Evolutionary conservation across 2,113 vertebrate genomes (phyloP), one percentile per base, ranked within the genome.

Genomic region (Nannobrachium achirus): DNA sequence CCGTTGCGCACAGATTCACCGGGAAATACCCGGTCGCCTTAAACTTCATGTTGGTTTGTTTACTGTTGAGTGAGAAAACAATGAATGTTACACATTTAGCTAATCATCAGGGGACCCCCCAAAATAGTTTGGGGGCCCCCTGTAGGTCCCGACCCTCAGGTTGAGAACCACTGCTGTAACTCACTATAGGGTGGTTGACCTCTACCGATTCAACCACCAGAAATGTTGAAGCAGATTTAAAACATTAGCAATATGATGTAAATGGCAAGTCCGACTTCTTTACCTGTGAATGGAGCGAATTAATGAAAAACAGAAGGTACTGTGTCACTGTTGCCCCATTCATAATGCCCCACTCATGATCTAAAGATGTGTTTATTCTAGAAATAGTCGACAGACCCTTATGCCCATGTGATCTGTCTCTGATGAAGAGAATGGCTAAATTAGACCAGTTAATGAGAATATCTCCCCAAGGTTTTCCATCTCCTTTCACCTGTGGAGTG

Each of bases 111-210:
- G n/a, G n/a, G n/a, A n/a, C n/a, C n/a, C n/a, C n/a, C n/a, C n/a
- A n/a, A n/a, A n/a, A n/a, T n/a, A n/a, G n/a, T n/a, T n/a, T n/a
- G n/a, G n/a, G n/a, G n/a, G n/a, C n/a, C n/a, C n/a, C n/a, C n/a
- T n/a, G n/a, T n/a, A n/a, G n/a, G n/a, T n/a, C n/a, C n/a, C n/a
- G n/a, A n/a, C n/a, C 85, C 65, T 81, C 80, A 82, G 73, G 75
- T 69, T 71, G 69, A 71, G 53, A 18, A 60, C 63, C 72, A 72
- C n/a, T 73, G 80, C 74, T 81, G 80, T 80, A 80, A 79, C 63
- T 81, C 56, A 89, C 80, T 86, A 75, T 85, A 78, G 76, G 84
- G 68, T 81, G 77, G 18, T 82, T 83, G 85, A 78, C n/a, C 7
- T 78, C 62, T 84, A 82, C 85, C 85, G 88, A 49, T 42, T 56